These are phyloP conservation scores for Formica aserva DNA, from an alignment of 2,888 invertebrate species.

Conservation along the genomic window DNA sequence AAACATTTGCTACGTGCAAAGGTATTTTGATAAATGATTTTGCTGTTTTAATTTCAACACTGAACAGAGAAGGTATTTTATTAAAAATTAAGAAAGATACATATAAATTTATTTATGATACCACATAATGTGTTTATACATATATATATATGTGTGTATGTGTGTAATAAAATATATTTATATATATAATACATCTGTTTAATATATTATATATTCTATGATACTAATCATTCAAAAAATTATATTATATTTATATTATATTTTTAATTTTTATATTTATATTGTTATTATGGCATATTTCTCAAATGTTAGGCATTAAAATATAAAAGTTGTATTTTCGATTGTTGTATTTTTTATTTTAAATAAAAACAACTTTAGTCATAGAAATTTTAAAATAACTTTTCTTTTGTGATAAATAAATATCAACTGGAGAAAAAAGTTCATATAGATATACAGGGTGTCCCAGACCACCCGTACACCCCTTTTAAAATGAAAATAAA, in stretches of 20 bases:
- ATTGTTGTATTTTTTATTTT: not conserved
- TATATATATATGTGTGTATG: not conserved
- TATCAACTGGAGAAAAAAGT: too few species aligned
- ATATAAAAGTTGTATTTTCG: not conserved
- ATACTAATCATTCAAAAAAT: conserved; percentile 2
- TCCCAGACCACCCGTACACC: too few species aligned
- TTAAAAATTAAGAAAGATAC: conserved; percentile 92
- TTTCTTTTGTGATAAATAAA: not conserved
- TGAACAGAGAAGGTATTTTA: conserved; percentile 95
- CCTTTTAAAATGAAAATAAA: too few species aligned
- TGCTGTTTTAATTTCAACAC: conserved; percentile 90
- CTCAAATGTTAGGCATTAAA: not conserved
- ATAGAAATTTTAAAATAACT: not conserved
- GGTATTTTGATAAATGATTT: conserved; percentile 90
- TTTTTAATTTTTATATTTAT: not conserved
- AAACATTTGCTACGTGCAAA: conserved; percentile 89
- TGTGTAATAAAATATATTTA: not conserved
- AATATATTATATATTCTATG: not conserved
- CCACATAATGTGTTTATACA: conserved; percentile 59
- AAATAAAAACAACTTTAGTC: not conserved
- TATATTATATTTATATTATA: not conserved
- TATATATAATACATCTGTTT: not conserved
- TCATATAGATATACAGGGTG: too few species aligned
- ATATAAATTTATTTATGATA: conserved; percentile 88
- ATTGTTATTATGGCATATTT: not conserved